These are phyloP conservation scores for Chauna torquata DNA, from an alignment of 2,113 vertebrate species.

Conservation along the genomic window DNA sequence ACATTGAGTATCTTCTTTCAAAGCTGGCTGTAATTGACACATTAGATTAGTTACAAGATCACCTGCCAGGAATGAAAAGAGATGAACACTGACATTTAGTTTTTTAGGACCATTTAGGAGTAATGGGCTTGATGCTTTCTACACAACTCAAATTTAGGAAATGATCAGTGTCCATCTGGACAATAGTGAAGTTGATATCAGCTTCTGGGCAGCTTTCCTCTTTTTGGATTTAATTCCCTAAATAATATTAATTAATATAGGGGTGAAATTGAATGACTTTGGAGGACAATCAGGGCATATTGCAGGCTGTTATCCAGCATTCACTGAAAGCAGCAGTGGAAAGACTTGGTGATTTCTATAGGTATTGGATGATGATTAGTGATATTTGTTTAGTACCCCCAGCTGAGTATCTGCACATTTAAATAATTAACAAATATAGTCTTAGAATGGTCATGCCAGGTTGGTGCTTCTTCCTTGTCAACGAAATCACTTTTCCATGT, in stretches of 20 bases:
- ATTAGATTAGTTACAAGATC: slow-evolving; percentile 16
- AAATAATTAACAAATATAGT: background rate
- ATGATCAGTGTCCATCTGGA: background rate
- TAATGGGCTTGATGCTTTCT: background rate
- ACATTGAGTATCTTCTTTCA: background rate
- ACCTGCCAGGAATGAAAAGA: background rate
- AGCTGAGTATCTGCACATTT: background rate
- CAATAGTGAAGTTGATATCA: background rate
- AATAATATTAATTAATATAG: background rate
- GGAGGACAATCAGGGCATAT: background rate
- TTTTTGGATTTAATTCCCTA: background rate
- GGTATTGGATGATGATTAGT: background rate
- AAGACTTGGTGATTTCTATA: background rate
- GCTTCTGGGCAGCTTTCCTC: background rate
- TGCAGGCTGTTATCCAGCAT: background rate
- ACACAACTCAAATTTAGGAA: background rate
- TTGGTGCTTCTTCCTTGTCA: background rate
- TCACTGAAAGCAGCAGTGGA: background rate
- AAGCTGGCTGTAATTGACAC: slow-evolving; percentile 29
- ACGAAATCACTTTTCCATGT: background rate
- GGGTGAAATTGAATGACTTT: background rate
- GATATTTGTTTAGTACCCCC: background rate
- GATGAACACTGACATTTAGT: background rate
- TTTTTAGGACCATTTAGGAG: background rate
- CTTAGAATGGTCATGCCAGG: background rate